phyloP scores from a whole-genome alignment of 2,797 vertebrate species.

The Erithacus rubecula region DNA sequence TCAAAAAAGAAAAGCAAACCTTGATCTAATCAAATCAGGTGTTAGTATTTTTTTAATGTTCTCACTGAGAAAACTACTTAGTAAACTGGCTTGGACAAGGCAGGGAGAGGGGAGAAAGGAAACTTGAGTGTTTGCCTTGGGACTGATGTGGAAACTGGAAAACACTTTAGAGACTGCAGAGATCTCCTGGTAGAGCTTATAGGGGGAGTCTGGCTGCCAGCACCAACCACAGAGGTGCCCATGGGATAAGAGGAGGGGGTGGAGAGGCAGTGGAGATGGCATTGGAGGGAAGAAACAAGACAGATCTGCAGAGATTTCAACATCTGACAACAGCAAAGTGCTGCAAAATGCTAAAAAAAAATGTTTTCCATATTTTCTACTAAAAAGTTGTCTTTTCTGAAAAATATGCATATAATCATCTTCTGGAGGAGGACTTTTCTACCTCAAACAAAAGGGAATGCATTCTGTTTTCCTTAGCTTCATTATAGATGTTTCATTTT shows the following conservation, averaged over 20 bases:
- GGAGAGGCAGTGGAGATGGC: not conserved
- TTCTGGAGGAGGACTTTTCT: not conserved
- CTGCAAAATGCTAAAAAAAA: not conserved
- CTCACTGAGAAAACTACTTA: conserved; percentile 12
- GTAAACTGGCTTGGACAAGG: not conserved
- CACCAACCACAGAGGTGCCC: not conserved
- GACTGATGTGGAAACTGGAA: not conserved
- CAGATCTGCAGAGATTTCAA: not conserved
- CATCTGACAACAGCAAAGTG: not conserved
- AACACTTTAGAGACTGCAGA: not conserved
- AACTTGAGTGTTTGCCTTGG: not conserved
- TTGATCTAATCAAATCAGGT: conserved; percentile 66
- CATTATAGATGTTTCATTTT: not conserved
- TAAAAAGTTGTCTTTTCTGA: not conserved
- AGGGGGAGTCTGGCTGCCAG: not conserved
- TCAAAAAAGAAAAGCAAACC: conserved; percentile 34
- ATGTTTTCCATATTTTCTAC: not conserved
- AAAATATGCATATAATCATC: not conserved
- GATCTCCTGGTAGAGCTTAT: not conserved
- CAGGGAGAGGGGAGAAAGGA: not conserved
- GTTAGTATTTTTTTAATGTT: conserved; percentile 47
- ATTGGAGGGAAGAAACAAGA: not conserved
- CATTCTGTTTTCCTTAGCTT: not conserved
- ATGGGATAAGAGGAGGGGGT: not conserved
- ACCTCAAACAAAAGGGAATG: not conserved